Base-by-base conservation (phyloP, 2,113 vertebrate species). In the Girardinichthys multiradiatus region DNA sequence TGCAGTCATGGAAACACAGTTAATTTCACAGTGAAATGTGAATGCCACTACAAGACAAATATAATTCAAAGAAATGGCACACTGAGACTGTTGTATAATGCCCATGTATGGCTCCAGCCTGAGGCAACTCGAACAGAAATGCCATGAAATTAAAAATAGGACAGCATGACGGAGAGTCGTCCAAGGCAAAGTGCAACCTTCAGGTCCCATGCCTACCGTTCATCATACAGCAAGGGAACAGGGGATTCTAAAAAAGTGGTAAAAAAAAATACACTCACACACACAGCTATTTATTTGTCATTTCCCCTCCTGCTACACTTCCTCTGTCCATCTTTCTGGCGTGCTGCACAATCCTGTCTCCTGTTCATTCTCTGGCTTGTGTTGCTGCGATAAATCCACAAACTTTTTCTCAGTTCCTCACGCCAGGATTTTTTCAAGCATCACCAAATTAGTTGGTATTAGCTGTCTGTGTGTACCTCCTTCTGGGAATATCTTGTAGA, bases 131-230 rank as follows among this genome's bases (percentile, higher is more conserved):
- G 66, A 86, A 88, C 88, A 91, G 88, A 94, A 93, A 93, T 92
- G 92, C 88, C 92, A 93, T 90, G 90, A 93, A 92, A 93, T 94
- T 93, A 93, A 92, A 93, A 94, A 92, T 87, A 91, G 92, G 93
- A 92, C 93, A 90, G 90, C 91, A 91, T 93, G 93, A 93, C 87
- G 71, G 89, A 87, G 90, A 88, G 90, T 83, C 76, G 90, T 83
- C 90, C 77, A 60, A 87, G 88, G 90, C 86, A 80, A 89, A 92
- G 89, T 86, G 87, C 90, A 90, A 91, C 90, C 89, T 87, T 86
- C 87, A 82, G 85, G 88, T 91, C 88, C 82, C 82, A 77, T 33
- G 85, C 86, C 85, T 73, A 37, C 80, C 73, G 79, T 91, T 90
- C 79, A 91, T 92, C 90, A 86, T 84, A 77, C 74, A 76, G 79